Evolutionary conservation across 35 echinoderm and acorn worm genomes (phyloP).

Genomic region (Lytechinus variegatus): DNA sequence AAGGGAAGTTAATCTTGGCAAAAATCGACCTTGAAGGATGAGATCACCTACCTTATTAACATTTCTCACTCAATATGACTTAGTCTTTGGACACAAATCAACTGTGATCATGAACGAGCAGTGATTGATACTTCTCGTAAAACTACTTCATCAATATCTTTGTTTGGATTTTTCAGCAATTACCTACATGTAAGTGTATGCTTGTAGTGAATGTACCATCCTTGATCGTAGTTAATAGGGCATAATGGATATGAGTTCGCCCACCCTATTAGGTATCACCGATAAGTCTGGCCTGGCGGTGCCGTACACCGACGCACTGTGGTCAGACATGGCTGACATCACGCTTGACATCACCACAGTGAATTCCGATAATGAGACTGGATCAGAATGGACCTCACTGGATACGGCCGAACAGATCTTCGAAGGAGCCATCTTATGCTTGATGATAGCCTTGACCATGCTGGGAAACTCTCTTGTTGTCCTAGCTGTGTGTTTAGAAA

Average conservation of each 20-base stretch:
- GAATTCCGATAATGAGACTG: not conserved
- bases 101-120: not conserved
- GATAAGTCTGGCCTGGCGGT: constrained; percentile 2
- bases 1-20: too few species aligned
- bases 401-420: constrained; percentile 33
- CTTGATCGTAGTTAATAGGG: not conserved
- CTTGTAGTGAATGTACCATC: too few species aligned
- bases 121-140: not conserved
- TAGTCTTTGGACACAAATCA: not conserved
- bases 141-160: not conserved
- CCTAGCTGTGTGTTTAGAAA: constrained; percentile 61
- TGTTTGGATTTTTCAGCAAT: too few species aligned
- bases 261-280: not conserved
- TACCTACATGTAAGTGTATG: too few species aligned
- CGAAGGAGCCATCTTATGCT: constrained; percentile 43
- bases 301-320: not conserved
- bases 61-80: too few species aligned
- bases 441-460: constrained; percentile 58
- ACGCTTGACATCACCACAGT: constrained; percentile 23
- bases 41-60: too few species aligned
- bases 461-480: constrained; percentile 73
- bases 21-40: too few species aligned
- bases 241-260: not conserved
- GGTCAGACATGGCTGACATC: constrained; percentile 11
- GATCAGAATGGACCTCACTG: constrained; percentile 22